Conservation (phyloP, 2,888 invertebrate species). For the Eulithis prunata region DNA sequence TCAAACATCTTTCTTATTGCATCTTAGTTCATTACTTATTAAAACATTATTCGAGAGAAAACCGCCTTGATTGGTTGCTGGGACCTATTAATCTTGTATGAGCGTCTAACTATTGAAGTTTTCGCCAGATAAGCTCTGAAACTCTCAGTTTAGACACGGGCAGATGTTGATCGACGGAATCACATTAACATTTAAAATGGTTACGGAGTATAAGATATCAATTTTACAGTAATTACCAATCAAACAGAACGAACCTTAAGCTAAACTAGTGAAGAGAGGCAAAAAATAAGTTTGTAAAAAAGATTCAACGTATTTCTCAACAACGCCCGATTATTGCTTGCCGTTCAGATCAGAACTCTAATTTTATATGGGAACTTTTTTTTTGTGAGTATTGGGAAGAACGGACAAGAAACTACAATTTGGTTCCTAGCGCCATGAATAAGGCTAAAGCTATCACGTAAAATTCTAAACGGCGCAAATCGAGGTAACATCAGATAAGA, state of each 20-base stretch:
- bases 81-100: conserved; percentile 66
- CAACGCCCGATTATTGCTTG: neutral
- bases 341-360: too few species aligned
- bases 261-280: too few species aligned
- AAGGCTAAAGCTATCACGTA: conserved; percentile 14
- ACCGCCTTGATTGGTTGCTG: conserved; percentile 49
- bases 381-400: too few species aligned
- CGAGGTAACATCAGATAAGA: conserved; percentile 64
- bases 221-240: neutral
- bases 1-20: neutral
- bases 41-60: conserved; percentile 54
- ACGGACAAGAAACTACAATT: too few species aligned
- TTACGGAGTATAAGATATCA: neutral
- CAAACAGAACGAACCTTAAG: neutral
- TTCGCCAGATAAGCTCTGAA: conserved; percentile 62
- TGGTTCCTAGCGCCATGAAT: conserved; percentile 1
- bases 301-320: neutral
- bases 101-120: conserved; percentile 69
- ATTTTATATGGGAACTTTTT: too few species aligned
- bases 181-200: conserved; percentile 38
- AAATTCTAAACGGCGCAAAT: conserved; percentile 66
- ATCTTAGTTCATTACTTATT: conserved; percentile 51
- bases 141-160: conserved; percentile 64
- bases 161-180: conserved; percentile 55
- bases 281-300: too few species aligned